A percentile compares a stretch with the other conserved stretches of the same genome.
Evolutionary conservation across 2,888 invertebrate genomes (phyloP).

Genomic region (Cheilosia soror): DNA sequence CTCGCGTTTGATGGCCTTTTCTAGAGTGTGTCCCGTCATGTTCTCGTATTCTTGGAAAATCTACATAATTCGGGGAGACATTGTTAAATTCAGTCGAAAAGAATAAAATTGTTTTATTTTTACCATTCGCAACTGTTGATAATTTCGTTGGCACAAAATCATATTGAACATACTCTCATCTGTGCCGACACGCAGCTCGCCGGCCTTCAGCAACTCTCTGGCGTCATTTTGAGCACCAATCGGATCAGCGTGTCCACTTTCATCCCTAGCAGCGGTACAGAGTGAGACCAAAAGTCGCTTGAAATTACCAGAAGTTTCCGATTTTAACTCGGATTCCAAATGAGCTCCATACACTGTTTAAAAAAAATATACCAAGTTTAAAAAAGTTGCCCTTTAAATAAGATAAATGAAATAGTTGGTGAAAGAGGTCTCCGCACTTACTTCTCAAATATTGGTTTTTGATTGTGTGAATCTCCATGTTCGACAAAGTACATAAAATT

Average conservation of each 20-base stretch:
- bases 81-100: neutral
- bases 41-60: conserved; percentile 84
- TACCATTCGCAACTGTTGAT: conserved; percentile 85
- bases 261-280: conserved; percentile 89
- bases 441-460: conserved; percentile 90
- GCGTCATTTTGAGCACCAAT: conserved; percentile 92
- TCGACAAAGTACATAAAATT: conserved; percentile 93
- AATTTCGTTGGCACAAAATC: conserved; percentile 91
- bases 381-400: too few relatives aligned
- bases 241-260: conserved; percentile 90
- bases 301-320: conserved; percentile 96
- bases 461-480: conserved; percentile 92
- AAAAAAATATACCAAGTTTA: conserved; percentile 3
- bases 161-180: conserved; percentile 94
- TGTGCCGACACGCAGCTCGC: conserved; percentile 89
- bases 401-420: neutral
- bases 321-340: conserved; percentile 92
- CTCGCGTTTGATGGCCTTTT: conserved; percentile 91
- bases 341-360: conserved; percentile 90
- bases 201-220: conserved; percentile 90
- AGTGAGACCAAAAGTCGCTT: conserved; percentile 94
- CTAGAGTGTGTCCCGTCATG: conserved; percentile 91
- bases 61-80: conserved; percentile 72
- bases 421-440: conserved; percentile 86
- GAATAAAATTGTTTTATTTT: conserved; percentile 12